These are phyloP conservation scores for Aradus depressus DNA, from an alignment of 2,888 invertebrate genomes.

Conservation along the genomic window DNA sequence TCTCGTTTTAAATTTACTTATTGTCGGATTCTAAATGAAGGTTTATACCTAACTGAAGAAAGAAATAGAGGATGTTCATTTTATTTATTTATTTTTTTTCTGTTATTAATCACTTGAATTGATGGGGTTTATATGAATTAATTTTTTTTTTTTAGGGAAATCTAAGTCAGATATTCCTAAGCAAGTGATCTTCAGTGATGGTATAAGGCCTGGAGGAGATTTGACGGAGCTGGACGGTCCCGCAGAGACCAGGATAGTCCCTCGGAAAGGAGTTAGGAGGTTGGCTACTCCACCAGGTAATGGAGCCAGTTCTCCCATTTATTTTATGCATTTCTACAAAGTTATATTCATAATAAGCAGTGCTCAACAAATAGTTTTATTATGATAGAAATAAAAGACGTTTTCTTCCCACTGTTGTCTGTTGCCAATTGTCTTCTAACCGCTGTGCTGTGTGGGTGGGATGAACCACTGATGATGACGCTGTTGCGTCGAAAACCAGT, in stretches of 20 bases:
- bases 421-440: no score
- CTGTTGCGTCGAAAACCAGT: no score
- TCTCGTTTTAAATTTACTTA: no score
- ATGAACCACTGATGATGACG: no score
- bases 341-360: no score
- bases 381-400: background rate
- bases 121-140: background rate
- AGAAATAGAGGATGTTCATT: no score
- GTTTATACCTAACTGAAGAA: no score
- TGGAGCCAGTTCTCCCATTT: no score
- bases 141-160: slow-evolving; percentile 27
- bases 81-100: no score
- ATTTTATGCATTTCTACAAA: background rate
- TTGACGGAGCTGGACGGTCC: slow-evolving; percentile 63
- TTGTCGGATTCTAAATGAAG: no score
- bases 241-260: slow-evolving; percentile 40
- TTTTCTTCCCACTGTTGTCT: background rate
- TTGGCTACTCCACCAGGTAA: slow-evolving; percentile 17
- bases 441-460: no score
- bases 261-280: slow-evolving; percentile 17
- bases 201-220: slow-evolving; percentile 78
- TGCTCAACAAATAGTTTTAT: background rate
- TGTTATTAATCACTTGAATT: no score
- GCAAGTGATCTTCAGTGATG: slow-evolving; percentile 75
- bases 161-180: slow-evolving; percentile 31